Conservation (phyloP, 2,113 vertebrate species). For the Phocoena sinus region DNA sequence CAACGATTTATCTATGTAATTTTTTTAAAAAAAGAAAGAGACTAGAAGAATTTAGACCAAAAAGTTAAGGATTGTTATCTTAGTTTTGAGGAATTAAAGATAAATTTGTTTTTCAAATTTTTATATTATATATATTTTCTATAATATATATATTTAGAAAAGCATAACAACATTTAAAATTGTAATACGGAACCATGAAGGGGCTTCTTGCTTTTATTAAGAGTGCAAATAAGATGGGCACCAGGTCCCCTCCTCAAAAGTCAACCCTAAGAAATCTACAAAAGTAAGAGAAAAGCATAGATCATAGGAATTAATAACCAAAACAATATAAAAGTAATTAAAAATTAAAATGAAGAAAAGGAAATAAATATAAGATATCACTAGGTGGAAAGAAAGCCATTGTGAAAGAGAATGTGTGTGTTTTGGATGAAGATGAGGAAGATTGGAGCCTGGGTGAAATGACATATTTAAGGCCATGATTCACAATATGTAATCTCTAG, state of each 20-base stretch:
- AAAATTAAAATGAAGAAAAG: background rate
- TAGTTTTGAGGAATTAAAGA: background rate
- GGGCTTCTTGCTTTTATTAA: background rate
- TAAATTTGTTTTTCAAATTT: background rate
- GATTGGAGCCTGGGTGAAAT: background rate
- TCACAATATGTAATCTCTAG: background rate
- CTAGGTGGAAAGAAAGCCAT: background rate
- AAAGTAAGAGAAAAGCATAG: background rate
- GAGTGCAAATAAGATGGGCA: background rate
- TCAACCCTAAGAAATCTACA: background rate
- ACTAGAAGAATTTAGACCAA: background rate
- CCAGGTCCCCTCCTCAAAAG: background rate
- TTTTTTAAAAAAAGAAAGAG: background rate
- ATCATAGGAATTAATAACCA: background rate
- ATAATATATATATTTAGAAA: background rate
- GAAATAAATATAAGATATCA: background rate
- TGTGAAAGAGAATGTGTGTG: background rate
- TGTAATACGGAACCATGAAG: background rate
- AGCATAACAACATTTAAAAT: background rate
- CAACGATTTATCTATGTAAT: background rate
- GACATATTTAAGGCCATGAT: background rate
- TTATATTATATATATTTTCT: background rate
- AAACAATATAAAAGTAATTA: background rate
- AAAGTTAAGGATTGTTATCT: background rate
- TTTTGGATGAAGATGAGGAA: background rate